These are phyloP conservation scores for Trichacis sp. DNA, from an alignment of 2,888 invertebrate genomes.

Conservation along the genomic window DNA sequence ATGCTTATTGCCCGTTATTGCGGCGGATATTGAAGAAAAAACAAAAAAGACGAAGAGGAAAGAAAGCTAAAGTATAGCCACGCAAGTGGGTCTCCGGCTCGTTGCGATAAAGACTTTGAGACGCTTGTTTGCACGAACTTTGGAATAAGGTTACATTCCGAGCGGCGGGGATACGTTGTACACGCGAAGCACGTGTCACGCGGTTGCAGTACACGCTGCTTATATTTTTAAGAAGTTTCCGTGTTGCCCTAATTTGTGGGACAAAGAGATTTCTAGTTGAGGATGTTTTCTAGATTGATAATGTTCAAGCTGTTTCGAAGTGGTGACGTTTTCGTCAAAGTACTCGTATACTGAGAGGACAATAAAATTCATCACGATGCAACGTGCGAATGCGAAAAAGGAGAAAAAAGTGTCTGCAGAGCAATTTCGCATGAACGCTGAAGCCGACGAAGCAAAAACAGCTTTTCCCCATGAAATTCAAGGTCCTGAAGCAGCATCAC, in stretches of 20 bases:
- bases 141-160: conserved; percentile 20
- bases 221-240: too few species aligned
- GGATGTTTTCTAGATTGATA: too few species aligned
- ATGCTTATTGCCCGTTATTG: conserved; percentile 53
- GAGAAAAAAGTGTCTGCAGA: not conserved
- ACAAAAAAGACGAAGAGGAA: conserved; percentile 28
- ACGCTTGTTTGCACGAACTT: conserved; percentile 17
- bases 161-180: not conserved
- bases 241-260: too few species aligned
- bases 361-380: not conserved
- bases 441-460: too few species aligned
- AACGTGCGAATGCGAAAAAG: not conserved
- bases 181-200: not conserved
- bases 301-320: too few species aligned
- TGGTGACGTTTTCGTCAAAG: too few species aligned
- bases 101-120: conserved; percentile 16
- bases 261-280: too few species aligned
- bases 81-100: conserved; percentile 19
- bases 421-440: too few species aligned
- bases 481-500: too few species aligned
- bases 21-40: conserved; percentile 26
- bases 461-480: too few species aligned
- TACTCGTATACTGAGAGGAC: too few species aligned
- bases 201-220: too few species aligned
- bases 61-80: conserved; percentile 27